Percentiles rank a stretch among this genome's conserved stretches.
Evolutionary conservation across 2,888 invertebrate genomes (phyloP).

Genomic region (Diploptera punctata): DNA sequence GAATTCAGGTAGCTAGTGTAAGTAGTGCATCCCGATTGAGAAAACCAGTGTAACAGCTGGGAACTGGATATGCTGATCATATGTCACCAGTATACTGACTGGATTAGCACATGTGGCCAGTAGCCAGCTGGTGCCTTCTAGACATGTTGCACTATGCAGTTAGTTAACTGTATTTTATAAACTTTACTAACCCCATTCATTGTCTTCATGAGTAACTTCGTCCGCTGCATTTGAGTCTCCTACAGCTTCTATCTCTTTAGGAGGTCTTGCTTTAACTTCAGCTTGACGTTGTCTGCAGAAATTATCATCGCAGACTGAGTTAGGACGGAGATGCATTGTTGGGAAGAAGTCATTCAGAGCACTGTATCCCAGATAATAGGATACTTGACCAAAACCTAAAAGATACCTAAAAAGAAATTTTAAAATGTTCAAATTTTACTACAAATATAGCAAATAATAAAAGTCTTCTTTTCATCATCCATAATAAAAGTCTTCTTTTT

Average conservation of each 20-base stretch:
- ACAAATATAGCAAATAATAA: too few species aligned
- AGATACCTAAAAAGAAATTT: conserved; percentile 75
- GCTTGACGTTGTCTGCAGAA: conserved; percentile 74
- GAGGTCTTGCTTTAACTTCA: conserved; percentile 65
- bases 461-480: too few species aligned
- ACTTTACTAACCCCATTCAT: conserved; percentile 88
- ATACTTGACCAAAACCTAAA: conserved; percentile 88
- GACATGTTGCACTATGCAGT: neutral
- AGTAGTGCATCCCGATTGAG: too few species aligned
- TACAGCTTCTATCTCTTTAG: conserved; percentile 45
- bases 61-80: too few species aligned
- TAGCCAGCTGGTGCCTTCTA: too few species aligned
- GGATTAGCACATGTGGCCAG: too few species aligned
- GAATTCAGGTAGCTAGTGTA: too few species aligned
- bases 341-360: conserved; percentile 97
- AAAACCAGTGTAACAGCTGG: too few species aligned
- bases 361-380: conserved; percentile 95
- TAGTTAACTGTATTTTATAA: neutral
- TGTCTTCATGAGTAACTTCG: conserved; percentile 76
- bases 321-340: conserved; percentile 90
- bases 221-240: conserved; percentile 57
- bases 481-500: too few species aligned
- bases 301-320: conserved; percentile 86
- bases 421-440: too few species aligned
- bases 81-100: too few species aligned